Base-by-base conservation (phyloP, 2,888 invertebrate genomes). In the Iselma pallidipennis region DNA sequence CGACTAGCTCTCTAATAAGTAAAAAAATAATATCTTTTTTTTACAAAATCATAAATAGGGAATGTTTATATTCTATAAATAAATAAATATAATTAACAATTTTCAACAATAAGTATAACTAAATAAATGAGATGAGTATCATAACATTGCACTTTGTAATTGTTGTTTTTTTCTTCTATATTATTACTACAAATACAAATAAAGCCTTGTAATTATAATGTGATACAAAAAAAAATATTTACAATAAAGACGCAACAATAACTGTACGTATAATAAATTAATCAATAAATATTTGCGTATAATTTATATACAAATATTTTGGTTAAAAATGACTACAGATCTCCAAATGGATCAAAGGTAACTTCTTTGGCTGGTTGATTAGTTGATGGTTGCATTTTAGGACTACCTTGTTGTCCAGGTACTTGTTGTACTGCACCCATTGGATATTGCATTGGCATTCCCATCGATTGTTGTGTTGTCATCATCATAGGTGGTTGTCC, bases 271-370 rank as follows among this genome's bases (percentile, higher is more conserved):
- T 57, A 33, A 31, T 49, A 56, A 56, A 12, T 28, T 23, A 29
- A 55, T 21, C 3, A 59, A 59, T 42, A 42, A 19, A 10, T 9
- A 42, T 19, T 42, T 19, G 42, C 14, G 9, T 42, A 50, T 7
- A 28, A 51, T 57, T 23, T 53, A 26, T 23, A 26, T 51, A 57
- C 14, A 31, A 29, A 51, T 4, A 56, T n/a, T 4, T 26, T n/a
- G n/a, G 12, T 19, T n/a, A 45, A 31, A 56, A n/a, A 53, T 65
- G 67, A 76, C 79, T 82, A 82, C 76, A 82, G 76, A 71, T 81
- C 79, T 55, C 82, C 82, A 59, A 82, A 82, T 2, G 82, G 82
- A 76, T 82, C 82, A 63, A 82, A 82, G 62, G 68, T 76, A 52
- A 77, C 76, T 69, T 74, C 76, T 59, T 77, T 75, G 29, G 74